Evolutionary conservation across 2,113 vertebrate genomes (phyloP), one percentile per base, ranked within the genome.

Genomic region (Micromys minutus): DNA sequence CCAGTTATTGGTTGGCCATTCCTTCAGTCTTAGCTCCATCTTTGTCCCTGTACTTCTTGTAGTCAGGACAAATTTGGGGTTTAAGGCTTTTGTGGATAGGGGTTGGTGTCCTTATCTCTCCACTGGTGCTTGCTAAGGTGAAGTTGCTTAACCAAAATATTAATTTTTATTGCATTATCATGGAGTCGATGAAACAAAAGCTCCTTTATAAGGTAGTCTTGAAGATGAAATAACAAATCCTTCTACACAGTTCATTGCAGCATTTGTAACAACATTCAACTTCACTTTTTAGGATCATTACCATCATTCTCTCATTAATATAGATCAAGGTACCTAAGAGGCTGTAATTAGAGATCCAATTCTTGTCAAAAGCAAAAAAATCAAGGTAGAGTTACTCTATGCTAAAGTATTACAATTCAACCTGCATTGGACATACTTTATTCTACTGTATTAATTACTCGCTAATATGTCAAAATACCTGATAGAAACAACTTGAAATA

Each of bases 181-280:
- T 47, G 52, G 7, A 13, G 47, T 92, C 42, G 24, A 76, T 39
- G 65, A 72, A 93, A 61, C 3, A 86, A 12, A 15, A 61, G 11
- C 17, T 77, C 29, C 42, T 90, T 91, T 75, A 69, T 74, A 83
- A 84, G n/a, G 7, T n/a, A 87, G 1, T 61, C 90, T 42, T 95
- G 39, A 74, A 29, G 26, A 91, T 79, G 3, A 89, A 74, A 75
- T 94, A 26, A 92, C 50, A 95, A 92, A 93, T 85, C n/a, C 83
- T 34, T 77, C 24, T 45, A n/a, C 17, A 63, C 29, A 24, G 29
- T 45, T 84, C 92, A 74, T 16, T 7, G 85, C 12, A 79, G 12
- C 61, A 3, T 22, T 42, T 89, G 29, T 22, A 80, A 77, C 52
- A 88, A 85, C 11, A 91, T 96, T 76, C 42, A 80, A 75, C 10